Percentiles rank a stretch among this genome's conserved stretches.
Evolutionary conservation across 2,113 vertebrate genomes (phyloP).

Genomic region (Plecotus auritus): DNA sequence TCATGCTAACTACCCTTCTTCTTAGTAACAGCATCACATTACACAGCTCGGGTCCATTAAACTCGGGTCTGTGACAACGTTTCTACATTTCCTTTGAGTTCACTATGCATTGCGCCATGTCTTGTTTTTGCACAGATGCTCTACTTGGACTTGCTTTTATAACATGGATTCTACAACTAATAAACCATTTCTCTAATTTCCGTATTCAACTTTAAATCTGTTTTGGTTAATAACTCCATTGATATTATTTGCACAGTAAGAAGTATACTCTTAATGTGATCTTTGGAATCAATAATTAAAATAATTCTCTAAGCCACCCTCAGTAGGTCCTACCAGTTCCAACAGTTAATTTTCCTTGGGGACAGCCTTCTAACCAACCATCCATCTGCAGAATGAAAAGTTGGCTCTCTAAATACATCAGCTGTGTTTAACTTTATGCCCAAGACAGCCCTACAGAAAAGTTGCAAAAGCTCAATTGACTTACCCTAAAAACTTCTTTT

Average conservation of each 20-base stretch:
- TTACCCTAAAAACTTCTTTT: background rate
- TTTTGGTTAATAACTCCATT: background rate
- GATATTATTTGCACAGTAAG: background rate
- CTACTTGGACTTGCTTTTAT: background rate
- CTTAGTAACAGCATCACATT: background rate
- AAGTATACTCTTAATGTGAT: background rate
- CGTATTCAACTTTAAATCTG: background rate
- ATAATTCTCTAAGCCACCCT: background rate
- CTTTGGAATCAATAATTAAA: constrained; percentile 2
- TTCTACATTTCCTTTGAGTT: background rate
- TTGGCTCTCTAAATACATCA: background rate
- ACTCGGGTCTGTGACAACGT: background rate
- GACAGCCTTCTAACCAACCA: background rate
- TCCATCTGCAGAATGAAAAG: background rate
- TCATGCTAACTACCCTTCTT: background rate
- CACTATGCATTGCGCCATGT: background rate
- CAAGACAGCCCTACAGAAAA: background rate
- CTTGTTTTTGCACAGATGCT: background rate
- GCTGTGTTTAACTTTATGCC: background rate
- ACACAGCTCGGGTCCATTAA: background rate
- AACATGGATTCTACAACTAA: background rate
- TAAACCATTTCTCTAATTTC: background rate
- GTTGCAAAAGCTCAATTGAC: background rate
- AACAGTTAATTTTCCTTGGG: background rate
- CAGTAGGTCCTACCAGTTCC: background rate